Conservation (phyloP, 1,140 invertebrate genomes). For the Sycophila sp. region DNA sequence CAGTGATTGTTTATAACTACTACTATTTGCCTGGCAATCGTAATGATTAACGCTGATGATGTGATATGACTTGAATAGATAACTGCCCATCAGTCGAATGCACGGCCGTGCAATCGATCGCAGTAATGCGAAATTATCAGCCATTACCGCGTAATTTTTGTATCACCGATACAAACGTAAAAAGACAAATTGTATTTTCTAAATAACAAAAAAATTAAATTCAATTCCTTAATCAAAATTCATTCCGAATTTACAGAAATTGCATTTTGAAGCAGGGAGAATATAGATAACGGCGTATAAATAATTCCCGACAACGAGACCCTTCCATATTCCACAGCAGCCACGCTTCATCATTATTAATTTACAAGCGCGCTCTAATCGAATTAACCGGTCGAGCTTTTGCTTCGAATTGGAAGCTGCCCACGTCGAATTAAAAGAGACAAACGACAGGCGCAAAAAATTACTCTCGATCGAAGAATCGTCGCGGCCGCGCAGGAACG, state of each 20-base stretch:
- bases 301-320: no score
- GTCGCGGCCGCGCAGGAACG: background rate
- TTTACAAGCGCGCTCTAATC: no score
- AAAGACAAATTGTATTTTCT: background rate
- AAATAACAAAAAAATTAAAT: background rate
- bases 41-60: slow-evolving; percentile 28
- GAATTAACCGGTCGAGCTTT: no score
- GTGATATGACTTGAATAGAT: slow-evolving; percentile 15
- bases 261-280: no score
- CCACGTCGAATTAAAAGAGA: no score
- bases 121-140: background rate
- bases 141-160: background rate
- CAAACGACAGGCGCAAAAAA: no score
- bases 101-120: background rate
- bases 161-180: background rate
- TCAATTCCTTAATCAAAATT: no score
- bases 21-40: slow-evolving; percentile 10
- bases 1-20: slow-evolving; percentile 27
- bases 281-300: no score
- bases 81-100: slow-evolving; percentile 17
- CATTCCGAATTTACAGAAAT: no score
- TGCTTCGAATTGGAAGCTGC: no score
- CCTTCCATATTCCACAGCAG: no score
- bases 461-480: background rate
- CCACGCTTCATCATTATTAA: no score